Conservation (phyloP, 1,140 invertebrate species). For the Calosoma granatense region DNA sequence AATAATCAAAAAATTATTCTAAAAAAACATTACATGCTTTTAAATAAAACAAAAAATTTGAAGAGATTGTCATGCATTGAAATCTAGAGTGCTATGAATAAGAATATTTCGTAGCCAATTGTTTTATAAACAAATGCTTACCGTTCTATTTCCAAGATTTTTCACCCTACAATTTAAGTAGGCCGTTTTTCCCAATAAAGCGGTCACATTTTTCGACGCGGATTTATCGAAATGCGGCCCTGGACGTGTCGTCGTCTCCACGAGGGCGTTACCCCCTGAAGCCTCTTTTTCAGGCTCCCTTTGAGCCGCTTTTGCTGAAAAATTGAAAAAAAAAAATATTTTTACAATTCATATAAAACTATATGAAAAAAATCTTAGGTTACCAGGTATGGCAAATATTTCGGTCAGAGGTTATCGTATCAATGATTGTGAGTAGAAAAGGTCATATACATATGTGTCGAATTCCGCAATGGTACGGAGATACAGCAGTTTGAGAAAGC, state of each 20-base stretch:
- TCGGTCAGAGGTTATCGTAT: no score
- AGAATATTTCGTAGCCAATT: neutral
- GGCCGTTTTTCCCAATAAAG: slow-evolving; percentile 66
- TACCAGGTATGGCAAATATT: no score
- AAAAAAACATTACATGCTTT: no score
- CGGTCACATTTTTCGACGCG: slow-evolving; percentile 68
- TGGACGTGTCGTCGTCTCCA: slow-evolving; percentile 19
- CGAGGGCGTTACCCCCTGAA: neutral
- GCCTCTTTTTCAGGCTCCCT: neutral
- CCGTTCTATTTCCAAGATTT: slow-evolving; percentile 69
- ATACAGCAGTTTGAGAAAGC: no score
- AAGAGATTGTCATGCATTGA: no score
- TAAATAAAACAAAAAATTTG: no score
- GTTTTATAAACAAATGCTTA: slow-evolving; percentile 35
- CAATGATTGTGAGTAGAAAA: no score
- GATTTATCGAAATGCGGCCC: slow-evolving; percentile 63
- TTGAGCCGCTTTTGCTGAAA: neutral
- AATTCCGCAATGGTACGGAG: no score
- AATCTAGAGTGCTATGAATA: neutral
- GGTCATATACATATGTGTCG: no score
- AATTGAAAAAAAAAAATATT: neutral
- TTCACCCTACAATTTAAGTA: slow-evolving; percentile 64
- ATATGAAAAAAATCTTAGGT: no score
- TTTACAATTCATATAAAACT: no score
- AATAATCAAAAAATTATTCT: no score